These are phyloP conservation scores for Carpatolechia fugitivella DNA, from an alignment of 2,888 invertebrate species.

Conservation along the genomic window DNA sequence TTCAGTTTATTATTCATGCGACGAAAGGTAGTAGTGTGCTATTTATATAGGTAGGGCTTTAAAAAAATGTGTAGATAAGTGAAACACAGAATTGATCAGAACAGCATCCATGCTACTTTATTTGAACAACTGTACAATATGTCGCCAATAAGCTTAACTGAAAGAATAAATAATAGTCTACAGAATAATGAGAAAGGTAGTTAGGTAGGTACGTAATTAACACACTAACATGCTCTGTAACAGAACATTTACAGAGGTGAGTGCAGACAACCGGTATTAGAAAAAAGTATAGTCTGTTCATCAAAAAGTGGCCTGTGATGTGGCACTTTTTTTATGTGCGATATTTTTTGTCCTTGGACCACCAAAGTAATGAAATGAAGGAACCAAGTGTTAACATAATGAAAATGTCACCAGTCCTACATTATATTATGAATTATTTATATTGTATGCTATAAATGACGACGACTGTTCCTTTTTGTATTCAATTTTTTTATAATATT, in stretches of 20 bases:
- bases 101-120: constrained; percentile 67
- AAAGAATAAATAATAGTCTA: constrained; percentile 34
- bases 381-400: constrained; percentile 27
- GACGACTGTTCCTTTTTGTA: constrained; percentile 32
- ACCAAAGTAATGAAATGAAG: not conserved
- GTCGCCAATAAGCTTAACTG: too few species aligned
- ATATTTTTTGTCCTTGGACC: too few species aligned
- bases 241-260: constrained; percentile 61
- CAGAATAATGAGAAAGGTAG: not conserved
- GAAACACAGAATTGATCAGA: constrained; percentile 52
- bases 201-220: not conserved
- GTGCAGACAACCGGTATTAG: constrained; percentile 30
- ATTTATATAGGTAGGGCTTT: too few species aligned
- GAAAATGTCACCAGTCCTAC: constrained; percentile 39
- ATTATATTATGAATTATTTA: constrained; percentile 14
- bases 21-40: too few species aligned
- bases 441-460: constrained; percentile 18
- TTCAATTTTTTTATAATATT: constrained; percentile 45
- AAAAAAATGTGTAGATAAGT: constrained; percentile 19
- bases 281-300: not conserved
- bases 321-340: too few species aligned
- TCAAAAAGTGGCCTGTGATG: not conserved
- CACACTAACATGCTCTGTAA: constrained; percentile 47
- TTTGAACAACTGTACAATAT: constrained; percentile 67
- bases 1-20: too few species aligned